Base-by-base conservation (phyloP, 1,140 invertebrate genomes). In the Drosophila arawakana region DNA sequence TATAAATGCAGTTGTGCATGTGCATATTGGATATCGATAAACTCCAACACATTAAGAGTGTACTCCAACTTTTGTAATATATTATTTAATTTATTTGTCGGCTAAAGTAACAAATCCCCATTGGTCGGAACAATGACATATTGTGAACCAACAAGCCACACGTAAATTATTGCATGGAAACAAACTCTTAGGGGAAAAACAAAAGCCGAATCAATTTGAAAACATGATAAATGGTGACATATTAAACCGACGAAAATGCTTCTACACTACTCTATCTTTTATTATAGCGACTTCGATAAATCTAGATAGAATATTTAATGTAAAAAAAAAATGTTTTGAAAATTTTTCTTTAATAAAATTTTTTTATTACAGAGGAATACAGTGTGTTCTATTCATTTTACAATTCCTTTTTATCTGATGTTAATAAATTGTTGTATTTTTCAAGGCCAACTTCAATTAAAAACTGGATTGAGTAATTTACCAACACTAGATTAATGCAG, bases 1-100 rank as follows among this genome's bases (percentile, higher is more conserved):
- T 5, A 30, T 30, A 30, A 5, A 2, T 30, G 25, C 25, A 6
- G 25, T 6, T 2, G 61, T 63, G 55, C 55, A 62, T 82, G 78
- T 69, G 77, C 70, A 89, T 78, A 88, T 89, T 89, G 84, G 84
- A 81, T 89, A 1, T 89, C 80, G 76, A 59, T 57, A 71, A 89
- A 89, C 81, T 78, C 77, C 80, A 73, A 50, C 60, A 57, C 68
- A 67, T 44, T 61, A 47, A 30, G 43, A 63, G 59, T 62, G 74
- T 62, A 71, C 57, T 60, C 46, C 46, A 89, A 89, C 74, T 84
- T 84, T 88, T 61, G 72, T 62, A 84, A 89, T 89, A 76, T 89
- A 89, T 89, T 89, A 89, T 89, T 76, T 81, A 68, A 76, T 79
- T 81, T 81, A 89, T 89, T 89, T 90, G 81, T 78, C 78, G 89